Evolutionary conservation across 1,140 invertebrate genomes (phyloP).

Genomic region (Zaprionus ornatus): DNA sequence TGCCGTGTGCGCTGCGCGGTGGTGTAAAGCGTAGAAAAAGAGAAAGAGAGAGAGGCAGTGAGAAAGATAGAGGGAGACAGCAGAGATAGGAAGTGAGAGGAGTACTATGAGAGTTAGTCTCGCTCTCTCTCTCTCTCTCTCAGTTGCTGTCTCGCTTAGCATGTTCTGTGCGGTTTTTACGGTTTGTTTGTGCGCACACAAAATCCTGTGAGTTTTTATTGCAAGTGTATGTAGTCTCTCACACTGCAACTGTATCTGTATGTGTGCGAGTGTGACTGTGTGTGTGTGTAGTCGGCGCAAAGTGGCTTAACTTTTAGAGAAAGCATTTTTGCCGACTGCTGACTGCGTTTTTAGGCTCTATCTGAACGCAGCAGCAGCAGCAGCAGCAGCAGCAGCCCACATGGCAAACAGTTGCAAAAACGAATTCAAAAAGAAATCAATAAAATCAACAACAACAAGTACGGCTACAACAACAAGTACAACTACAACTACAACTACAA

Average conservation of each 20-base stretch:
- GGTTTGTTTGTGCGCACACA: constrained; percentile 71
- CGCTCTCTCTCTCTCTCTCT: background rate
- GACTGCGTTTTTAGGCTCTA: constrained; percentile 67
- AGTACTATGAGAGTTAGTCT: background rate
- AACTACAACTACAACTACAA: constrained; percentile 7
- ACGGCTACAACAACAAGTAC: constrained; percentile 26
- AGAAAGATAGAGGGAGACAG: background rate
- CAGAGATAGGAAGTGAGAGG: no score
- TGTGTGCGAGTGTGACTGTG: constrained; percentile 1
- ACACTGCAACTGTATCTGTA: background rate
- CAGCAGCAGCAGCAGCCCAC: constrained; percentile 33
- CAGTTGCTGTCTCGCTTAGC: background rate
- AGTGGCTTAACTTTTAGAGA: constrained; percentile 71
- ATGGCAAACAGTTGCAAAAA: constrained; percentile 9
- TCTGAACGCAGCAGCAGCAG: constrained; percentile 53
- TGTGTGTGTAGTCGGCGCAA: constrained; percentile 43
- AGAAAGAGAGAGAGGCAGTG: background rate
- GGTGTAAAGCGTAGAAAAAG: constrained; percentile 1
- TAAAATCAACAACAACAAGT: constrained; percentile 68
- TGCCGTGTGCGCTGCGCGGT: constrained; percentile 23
- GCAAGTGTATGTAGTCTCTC: constrained; percentile 4
- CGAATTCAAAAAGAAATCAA: constrained; percentile 58
- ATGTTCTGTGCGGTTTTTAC: constrained; percentile 72
- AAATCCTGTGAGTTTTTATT: constrained; percentile 61
- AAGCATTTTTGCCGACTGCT: constrained; percentile 46